Conservation (phyloP, 2,113 vertebrate genomes). For the Oncorhynchus nerka region DNA sequence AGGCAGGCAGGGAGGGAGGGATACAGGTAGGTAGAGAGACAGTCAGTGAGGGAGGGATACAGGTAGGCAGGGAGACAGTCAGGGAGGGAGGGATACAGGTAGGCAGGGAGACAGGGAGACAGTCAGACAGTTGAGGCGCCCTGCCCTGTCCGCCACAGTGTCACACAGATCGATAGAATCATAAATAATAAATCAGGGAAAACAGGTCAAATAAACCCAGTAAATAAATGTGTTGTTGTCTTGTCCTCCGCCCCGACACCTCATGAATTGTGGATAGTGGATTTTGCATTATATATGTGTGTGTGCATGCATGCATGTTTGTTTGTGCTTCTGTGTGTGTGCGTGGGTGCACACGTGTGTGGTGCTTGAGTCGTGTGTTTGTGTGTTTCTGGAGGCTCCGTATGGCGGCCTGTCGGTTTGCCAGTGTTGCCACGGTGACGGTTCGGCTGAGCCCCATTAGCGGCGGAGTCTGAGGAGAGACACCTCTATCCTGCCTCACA, state of each 20-base stretch:
- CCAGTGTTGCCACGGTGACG: slow-evolving; percentile 59
- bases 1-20: too few relatives aligned
- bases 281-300: background rate
- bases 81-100: too few relatives aligned
- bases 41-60: too few relatives aligned
- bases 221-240: slow-evolving; percentile 67
- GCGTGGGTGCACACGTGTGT: background rate
- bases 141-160: slow-evolving; percentile 36
- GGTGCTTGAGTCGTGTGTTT: background rate
- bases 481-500: slow-evolving; percentile 45
- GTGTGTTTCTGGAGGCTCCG: background rate
- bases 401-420: slow-evolving; percentile 40
- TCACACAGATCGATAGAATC: slow-evolving; percentile 63
- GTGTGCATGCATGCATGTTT: background rate
- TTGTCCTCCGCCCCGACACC: slow-evolving; percentile 50
- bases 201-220: slow-evolving; percentile 62
- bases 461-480: slow-evolving; percentile 50
- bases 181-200: slow-evolving; percentile 66
- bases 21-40: too few relatives aligned
- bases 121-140: slow-evolving; percentile 24
- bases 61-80: too few relatives aligned
- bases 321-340: background rate
- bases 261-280: slow-evolving; percentile 58
- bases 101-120: slow-evolving; percentile 20
- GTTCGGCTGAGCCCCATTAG: slow-evolving; percentile 54